Conservation (phyloP, 92 coral and sea anemone genomes). For the Blastomussa wellsi region DNA sequence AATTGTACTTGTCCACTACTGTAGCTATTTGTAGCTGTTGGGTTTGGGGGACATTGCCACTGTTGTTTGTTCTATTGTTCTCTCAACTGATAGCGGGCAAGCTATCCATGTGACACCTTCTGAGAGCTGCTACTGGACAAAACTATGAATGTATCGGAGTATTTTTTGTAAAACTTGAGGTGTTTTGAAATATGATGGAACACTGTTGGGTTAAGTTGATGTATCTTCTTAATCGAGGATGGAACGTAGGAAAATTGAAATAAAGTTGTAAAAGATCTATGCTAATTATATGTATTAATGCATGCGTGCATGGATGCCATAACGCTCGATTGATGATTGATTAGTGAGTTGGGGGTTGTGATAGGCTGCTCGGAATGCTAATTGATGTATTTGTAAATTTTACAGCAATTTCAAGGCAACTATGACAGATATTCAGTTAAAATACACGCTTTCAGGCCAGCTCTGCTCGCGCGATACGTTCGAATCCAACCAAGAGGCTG, state of each 20-base stretch:
- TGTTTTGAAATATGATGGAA: background rate
- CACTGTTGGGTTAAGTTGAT: background rate
- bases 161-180: background rate
- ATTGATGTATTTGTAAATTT: background rate
- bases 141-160: background rate
- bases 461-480: constrained; percentile 64
- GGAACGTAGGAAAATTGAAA: too few relatives aligned
- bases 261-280: too few relatives aligned
- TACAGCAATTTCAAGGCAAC: constrained; percentile 81
- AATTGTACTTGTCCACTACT: too few relatives aligned
- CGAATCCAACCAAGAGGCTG: constrained; percentile 80
- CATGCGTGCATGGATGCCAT: too few relatives aligned
- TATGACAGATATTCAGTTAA: constrained; percentile 65
- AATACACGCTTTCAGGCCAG: constrained; percentile 69
- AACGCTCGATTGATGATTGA: too few relatives aligned
- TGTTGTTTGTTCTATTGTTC: too few relatives aligned
- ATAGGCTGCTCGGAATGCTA: background rate
- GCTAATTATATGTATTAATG: too few relatives aligned
- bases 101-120: too few relatives aligned
- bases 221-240: background rate
- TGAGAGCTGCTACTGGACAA: too few relatives aligned
- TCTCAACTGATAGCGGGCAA: too few relatives aligned
- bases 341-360: background rate
- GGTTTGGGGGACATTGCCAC: too few relatives aligned
- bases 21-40: too few relatives aligned